phyloP scores from a whole-genome alignment of 2,113 vertebrate genomes.

The Argyrosomus japonicus region DNA sequence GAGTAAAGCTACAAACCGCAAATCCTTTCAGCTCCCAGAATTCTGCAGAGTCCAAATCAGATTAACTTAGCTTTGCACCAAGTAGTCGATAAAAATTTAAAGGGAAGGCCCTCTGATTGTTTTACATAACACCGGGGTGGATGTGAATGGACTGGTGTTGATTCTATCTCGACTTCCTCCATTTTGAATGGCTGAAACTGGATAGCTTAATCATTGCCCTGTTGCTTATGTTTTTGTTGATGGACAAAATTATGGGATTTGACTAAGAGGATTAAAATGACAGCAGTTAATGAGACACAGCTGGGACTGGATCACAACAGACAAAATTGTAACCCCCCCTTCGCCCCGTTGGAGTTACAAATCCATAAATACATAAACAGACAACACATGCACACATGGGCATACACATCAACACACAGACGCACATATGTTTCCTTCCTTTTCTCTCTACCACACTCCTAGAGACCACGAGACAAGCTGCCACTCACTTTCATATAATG shows the following conservation, averaged over 20 bases:
- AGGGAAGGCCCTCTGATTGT: conserved; percentile 50
- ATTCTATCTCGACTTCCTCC: conserved; percentile 39
- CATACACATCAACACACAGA: conserved; percentile 47
- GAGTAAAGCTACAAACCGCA: conserved; percentile 48
- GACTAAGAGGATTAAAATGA: conserved; percentile 84
- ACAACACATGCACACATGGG: conserved; percentile 43
- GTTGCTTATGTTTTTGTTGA: conserved; percentile 81
- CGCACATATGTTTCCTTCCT: conserved; percentile 39
- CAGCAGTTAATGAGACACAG: conserved; percentile 83
- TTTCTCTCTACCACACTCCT: conserved; percentile 41
- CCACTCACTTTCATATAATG: conserved; percentile 64
- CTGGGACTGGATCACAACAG: conserved; percentile 78
- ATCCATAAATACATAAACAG: conserved; percentile 56
- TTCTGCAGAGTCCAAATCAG: conserved; percentile 59
- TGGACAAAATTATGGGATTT: conserved; percentile 83
- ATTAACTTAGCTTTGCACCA: conserved; percentile 62
- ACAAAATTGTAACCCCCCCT: conserved; percentile 56
- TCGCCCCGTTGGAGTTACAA: conserved; percentile 34
- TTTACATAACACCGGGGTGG: conserved; percentile 58
- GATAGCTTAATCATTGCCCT: conserved; percentile 58
- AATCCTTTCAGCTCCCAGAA: conserved; percentile 65
- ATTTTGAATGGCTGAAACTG: conserved; percentile 40
- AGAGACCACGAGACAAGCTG: conserved; percentile 57
- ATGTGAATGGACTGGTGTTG: conserved; percentile 17
- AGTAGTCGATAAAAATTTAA: conserved; percentile 48